A percentile compares a stretch with the other conserved stretches of the same genome.
phyloP scores from a whole-genome alignment of 2,797 vertebrate genomes.

The Eutrigla gurnardus region DNA sequence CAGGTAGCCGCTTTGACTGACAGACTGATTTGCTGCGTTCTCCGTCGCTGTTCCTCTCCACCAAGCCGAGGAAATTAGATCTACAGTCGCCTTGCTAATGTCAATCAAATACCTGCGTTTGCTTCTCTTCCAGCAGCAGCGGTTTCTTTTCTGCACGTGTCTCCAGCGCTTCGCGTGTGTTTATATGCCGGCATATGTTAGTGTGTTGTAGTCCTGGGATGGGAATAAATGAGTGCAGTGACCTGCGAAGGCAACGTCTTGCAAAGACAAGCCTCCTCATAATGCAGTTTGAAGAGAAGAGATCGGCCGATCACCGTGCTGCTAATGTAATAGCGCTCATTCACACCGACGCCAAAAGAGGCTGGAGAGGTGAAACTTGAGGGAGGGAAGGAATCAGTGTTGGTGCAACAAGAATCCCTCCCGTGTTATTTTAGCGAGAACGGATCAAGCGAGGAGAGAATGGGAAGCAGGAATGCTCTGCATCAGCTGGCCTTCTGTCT shows the following conservation, averaged over 20 bases:
- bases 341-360: conserved; percentile 41
- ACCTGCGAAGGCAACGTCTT: conserved; percentile 54
- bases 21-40: conserved; percentile 78
- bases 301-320: conserved; percentile 20
- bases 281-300: conserved; percentile 40
- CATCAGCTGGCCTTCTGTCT: conserved; percentile 50
- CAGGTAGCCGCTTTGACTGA: conserved; percentile 78
- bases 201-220: conserved; percentile 11
- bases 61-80: conserved; percentile 81
- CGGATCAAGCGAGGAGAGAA: conserved; percentile 26
- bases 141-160: conserved; percentile 42
- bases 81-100: conserved; percentile 73
- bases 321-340: conserved; percentile 61
- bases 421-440: conserved; percentile 49
- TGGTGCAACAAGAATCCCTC: conserved; percentile 55
- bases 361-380: conserved; percentile 35
- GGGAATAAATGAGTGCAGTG: conserved; percentile 56
- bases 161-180: conserved; percentile 29
- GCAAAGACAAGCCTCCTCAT: conserved; percentile 38
- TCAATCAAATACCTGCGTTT: conserved; percentile 71
- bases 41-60: conserved; percentile 81
- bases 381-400: conserved; percentile 24
- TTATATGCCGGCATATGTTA: conserved; percentile 42
- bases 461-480: conserved; percentile 39
- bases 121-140: conserved; percentile 40